Conservation (phyloP, 2,797 vertebrate genomes). For the Kryptopterus vitreolus region DNA sequence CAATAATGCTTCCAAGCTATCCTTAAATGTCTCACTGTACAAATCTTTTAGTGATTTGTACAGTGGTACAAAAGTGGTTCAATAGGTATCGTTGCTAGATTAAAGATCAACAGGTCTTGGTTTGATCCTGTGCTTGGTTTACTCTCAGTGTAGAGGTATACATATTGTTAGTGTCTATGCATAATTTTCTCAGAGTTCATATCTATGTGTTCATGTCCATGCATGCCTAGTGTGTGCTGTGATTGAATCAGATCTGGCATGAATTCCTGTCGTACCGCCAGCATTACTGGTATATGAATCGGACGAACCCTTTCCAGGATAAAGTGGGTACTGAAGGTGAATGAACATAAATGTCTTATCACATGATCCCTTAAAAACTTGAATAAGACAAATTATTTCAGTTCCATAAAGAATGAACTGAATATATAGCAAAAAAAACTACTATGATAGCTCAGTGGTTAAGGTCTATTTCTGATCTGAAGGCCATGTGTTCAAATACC, state of each 20-base stretch:
- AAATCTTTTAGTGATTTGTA: not conserved
- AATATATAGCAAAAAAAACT: not conserved
- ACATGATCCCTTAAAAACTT: not conserved
- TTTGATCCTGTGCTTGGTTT: not conserved
- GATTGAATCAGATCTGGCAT: not conserved
- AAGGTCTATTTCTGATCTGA: no score
- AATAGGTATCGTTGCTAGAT: not conserved
- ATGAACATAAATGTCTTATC: not conserved
- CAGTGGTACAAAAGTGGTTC: not conserved
- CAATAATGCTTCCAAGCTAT: not conserved
- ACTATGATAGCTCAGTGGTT: not conserved
- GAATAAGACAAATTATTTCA: no score
- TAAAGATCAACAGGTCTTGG: not conserved
- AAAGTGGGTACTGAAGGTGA: not conserved
- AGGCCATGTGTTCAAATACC: no score
- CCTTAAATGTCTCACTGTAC: not conserved
- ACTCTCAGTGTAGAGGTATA: not conserved
- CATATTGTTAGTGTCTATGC: not conserved
- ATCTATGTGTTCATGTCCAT: not conserved
- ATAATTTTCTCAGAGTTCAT: not conserved
- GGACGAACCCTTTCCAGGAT: not conserved
- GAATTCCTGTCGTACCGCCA: not conserved
- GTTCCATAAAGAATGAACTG: not conserved
- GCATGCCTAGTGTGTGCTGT: not conserved
- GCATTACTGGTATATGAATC: not conserved